Conservation (phyloP, 2,113 vertebrate genomes). For the Gracilinanus agilis region DNA sequence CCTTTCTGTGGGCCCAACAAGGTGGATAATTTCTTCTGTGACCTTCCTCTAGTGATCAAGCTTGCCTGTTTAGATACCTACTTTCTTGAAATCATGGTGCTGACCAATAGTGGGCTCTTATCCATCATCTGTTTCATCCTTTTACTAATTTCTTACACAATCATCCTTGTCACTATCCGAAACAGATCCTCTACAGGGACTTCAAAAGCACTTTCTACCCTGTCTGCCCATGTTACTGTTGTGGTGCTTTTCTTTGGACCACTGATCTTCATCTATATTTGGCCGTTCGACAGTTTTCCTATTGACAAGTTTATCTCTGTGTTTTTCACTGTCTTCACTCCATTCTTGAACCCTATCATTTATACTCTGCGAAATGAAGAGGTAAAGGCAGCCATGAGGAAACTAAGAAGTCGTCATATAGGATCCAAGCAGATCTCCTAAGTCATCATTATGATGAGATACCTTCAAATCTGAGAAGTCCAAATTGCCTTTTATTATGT, state of each 20-base stretch:
- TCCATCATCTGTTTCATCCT: conserved; percentile 48
- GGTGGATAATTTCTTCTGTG: conserved; percentile 68
- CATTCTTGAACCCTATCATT: conserved; percentile 54
- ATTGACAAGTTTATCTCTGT: conserved; percentile 55
- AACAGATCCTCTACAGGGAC: not conserved
- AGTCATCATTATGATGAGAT: not conserved
- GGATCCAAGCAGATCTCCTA: conserved; percentile 7
- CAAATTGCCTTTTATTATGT: too few species aligned
- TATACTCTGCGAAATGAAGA: conserved; percentile 68
- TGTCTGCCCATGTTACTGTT: conserved; percentile 47
- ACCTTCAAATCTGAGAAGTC: not conserved
- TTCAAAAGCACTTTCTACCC: conserved; percentile 31
- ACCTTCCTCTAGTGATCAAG: conserved; percentile 44
- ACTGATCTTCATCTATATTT: conserved; percentile 58
- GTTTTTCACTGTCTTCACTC: conserved; percentile 58
- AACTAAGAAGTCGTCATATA: conserved; percentile 8
- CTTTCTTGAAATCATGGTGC: conserved; percentile 45
- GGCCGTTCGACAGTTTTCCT: conserved; percentile 53
- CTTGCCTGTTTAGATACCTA: conserved; percentile 60
- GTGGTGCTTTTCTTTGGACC: conserved; percentile 53
- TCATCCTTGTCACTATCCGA: conserved; percentile 43
- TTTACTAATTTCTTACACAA: conserved; percentile 49
- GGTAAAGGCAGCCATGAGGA: conserved; percentile 57
- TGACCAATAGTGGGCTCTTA: conserved; percentile 50
- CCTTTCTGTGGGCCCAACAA: conserved; percentile 75